These are phyloP conservation scores for Pseudomyrmex pallidus DNA, from an alignment of 1,140 invertebrate species.

Conservation along the genomic window DNA sequence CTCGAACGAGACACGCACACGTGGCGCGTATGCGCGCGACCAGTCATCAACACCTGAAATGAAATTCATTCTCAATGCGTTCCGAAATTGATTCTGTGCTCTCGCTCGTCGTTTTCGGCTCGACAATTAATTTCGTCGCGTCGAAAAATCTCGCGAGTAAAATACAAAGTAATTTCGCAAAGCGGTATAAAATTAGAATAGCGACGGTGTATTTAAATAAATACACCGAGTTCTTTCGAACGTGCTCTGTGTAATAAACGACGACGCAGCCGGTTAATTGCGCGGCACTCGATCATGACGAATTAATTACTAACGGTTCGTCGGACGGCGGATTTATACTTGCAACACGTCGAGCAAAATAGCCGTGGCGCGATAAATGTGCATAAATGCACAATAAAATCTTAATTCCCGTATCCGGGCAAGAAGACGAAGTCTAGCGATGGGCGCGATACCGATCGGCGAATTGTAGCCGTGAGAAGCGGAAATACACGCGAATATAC, in stretches of 20 bases:
- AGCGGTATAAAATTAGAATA: neutral
- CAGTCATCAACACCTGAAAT: slow-evolving; percentile 34
- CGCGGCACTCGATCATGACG: slow-evolving; percentile 55
- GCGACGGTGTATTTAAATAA: neutral
- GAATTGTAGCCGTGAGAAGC: slow-evolving; percentile 70
- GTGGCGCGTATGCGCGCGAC: neutral
- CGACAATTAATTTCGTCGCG: slow-evolving; percentile 13
- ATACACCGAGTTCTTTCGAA: neutral
- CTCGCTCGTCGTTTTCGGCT: neutral
- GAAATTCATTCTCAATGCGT: slow-evolving; percentile 38
- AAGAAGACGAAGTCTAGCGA: neutral
- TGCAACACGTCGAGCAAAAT: slow-evolving; percentile 13
- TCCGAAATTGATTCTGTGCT: slow-evolving; percentile 35
- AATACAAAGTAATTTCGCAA: neutral
- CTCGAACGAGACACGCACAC: neutral
- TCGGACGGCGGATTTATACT: slow-evolving; percentile 48
- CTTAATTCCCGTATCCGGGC: slow-evolving; percentile 50
- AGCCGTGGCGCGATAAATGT: slow-evolving; percentile 26
- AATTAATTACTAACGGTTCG: slow-evolving; percentile 62
- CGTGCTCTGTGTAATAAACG: slow-evolving; percentile 8
- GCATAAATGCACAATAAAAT: slow-evolving; percentile 58
- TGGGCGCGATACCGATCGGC: slow-evolving; percentile 62
- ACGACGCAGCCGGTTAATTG: slow-evolving; percentile 40
- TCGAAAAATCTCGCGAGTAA: slow-evolving; percentile 10
- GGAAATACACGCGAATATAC: slow-evolving; percentile 70